These are phyloP conservation scores for Ceuthmochares aereus DNA, from an alignment of 2,113 vertebrate species.

Conservation along the genomic window DNA sequence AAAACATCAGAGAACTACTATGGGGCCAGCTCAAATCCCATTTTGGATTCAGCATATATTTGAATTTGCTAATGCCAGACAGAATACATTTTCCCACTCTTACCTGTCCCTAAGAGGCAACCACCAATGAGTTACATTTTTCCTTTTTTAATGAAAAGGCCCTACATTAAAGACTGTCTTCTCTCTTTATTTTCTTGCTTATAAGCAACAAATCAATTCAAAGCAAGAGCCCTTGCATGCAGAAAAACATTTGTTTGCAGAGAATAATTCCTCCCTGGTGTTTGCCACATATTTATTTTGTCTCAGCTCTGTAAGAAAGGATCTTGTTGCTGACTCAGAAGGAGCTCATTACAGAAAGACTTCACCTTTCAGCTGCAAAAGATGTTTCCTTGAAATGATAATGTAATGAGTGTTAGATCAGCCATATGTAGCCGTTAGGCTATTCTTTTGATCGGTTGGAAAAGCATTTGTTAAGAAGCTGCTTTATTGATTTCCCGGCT, in stretches of 20 bases:
- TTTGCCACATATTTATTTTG: slow-evolving; percentile 51
- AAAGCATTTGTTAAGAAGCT: slow-evolving; percentile 75
- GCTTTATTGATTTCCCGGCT: slow-evolving; percentile 75
- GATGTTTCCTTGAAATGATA: slow-evolving; percentile 72
- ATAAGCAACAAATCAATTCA: background rate
- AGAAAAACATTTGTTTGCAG: slow-evolving; percentile 1
- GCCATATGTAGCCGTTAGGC: slow-evolving; percentile 56
- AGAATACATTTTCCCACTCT: background rate
- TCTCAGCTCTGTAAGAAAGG: slow-evolving; percentile 18
- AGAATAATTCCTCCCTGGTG: background rate
- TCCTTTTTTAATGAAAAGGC: background rate
- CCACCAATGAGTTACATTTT: background rate
- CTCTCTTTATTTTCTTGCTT: background rate
- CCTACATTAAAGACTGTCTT: background rate
- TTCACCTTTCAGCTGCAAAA: slow-evolving; percentile 62
- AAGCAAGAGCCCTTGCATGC: background rate
- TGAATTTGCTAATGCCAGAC: background rate
- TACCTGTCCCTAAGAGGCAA: background rate
- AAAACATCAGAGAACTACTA: background rate
- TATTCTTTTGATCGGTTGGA: slow-evolving; percentile 71
- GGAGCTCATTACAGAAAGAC: slow-evolving; percentile 64
- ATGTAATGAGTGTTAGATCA: slow-evolving; percentile 69
- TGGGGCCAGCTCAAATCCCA: background rate
- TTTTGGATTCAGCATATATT: background rate
- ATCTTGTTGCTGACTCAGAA: slow-evolving; percentile 52